A percentile compares a stretch with the other conserved stretches of the same genome.
Conservation (phyloP, 2,888 invertebrate species). For the Phasia obesa region DNA sequence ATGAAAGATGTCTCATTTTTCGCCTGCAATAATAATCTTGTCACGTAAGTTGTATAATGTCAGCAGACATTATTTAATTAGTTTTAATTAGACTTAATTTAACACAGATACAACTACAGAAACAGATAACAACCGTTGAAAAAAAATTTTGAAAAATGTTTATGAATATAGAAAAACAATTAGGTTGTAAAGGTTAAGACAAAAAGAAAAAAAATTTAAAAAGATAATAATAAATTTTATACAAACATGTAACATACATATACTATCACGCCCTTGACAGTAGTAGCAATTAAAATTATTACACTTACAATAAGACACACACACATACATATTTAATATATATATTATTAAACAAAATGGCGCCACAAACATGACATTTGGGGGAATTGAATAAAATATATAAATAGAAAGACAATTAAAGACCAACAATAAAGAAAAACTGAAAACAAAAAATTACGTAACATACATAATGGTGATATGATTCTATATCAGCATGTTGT, state of each 20-base stretch:
- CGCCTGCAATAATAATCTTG: constrained; percentile 32
- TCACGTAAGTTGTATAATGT: constrained; percentile 69
- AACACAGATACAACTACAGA: constrained; percentile 20
- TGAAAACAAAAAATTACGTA: no score
- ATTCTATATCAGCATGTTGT: no score
- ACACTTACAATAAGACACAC: neutral
- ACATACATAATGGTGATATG: no score
- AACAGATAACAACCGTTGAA: no score
- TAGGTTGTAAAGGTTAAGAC: constrained; percentile 8
- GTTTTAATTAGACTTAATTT: constrained; percentile 60
- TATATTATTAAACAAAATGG: no score
- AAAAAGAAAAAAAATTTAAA: constrained; percentile 23
- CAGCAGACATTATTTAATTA: constrained; percentile 68
- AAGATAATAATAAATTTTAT: constrained; percentile 61
- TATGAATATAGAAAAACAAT: constrained; percentile 28
- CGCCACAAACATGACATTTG: constrained; percentile 36
- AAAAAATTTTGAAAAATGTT: no score
- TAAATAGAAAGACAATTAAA: neutral
- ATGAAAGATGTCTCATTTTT: neutral
- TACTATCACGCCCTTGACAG: constrained; percentile 60
- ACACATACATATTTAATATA: neutral
- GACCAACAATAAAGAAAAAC: neutral
- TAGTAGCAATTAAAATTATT: constrained; percentile 68
- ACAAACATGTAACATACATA: constrained; percentile 47
- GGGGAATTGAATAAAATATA: constrained; percentile 23